phyloP scores from a whole-genome alignment of 2,888 invertebrate genomes.

The Mermis nigrescens region DNA sequence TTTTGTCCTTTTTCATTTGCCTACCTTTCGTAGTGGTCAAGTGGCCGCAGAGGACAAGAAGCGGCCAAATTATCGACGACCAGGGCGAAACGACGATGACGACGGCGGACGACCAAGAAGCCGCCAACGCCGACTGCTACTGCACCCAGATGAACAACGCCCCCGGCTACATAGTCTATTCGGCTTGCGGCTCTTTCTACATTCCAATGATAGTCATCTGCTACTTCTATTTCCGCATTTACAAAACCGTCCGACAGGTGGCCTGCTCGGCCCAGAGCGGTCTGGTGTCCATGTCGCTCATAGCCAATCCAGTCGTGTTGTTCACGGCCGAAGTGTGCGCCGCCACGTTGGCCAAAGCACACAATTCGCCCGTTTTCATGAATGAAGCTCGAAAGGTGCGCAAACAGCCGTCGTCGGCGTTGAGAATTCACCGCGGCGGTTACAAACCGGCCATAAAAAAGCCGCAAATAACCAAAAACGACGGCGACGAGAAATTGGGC shows the following conservation, averaged over 20 bases:
- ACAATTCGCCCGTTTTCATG: background rate
- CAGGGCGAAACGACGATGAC: background rate
- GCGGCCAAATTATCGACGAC: background rate
- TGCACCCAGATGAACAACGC: slow-evolving; percentile 80
- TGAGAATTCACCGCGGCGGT: background rate
- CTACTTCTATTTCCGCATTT: slow-evolving; percentile 92
- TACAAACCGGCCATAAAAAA: background rate
- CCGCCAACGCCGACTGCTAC: slow-evolving; percentile 37
- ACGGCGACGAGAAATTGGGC: background rate
- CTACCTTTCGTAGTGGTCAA: background rate
- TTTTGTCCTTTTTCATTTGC: background rate
- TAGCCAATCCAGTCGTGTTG: background rate
- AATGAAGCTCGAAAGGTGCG: background rate
- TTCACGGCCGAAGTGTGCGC: background rate
- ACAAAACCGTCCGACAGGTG: slow-evolving; percentile 52
- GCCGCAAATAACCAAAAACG: background rate
- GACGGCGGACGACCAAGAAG: background rate
- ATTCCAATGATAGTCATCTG: slow-evolving; percentile 93
- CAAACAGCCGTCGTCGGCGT: background rate
- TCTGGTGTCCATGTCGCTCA: background rate
- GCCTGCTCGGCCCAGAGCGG: background rate
- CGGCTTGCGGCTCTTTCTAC: slow-evolving; percentile 91
- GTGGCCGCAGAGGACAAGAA: too few species aligned
- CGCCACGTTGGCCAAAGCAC: background rate
- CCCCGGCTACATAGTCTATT: slow-evolving; percentile 76